Base-by-base conservation (phyloP, 2,888 invertebrate species). In the Conops quadrifasciatus region DNA sequence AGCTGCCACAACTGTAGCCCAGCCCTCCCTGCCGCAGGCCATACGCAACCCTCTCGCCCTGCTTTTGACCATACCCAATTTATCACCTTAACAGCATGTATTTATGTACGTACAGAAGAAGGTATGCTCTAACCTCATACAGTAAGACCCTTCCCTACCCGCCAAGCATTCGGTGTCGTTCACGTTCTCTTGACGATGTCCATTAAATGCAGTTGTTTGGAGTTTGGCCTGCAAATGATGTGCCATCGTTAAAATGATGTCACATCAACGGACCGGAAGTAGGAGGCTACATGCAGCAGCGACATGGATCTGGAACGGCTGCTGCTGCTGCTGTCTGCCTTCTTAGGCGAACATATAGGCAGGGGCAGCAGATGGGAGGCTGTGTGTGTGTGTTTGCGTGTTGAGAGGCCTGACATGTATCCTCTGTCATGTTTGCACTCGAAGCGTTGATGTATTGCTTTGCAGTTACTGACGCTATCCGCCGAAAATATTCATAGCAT, bases 391-490 rank as follows among this genome's bases (percentile, higher is more conserved):
- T 19, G 21, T 24, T n/a, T 24, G 47, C 43, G 21, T 47, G 15
- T 47, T 16, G 13, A 2, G 36, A 43, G 36, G 16, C 19, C 11
- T 43, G 45, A 45, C 45, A 45, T 24, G 47, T 63, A 16, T 45
- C 45, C 26, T 63, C 45, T 45, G 60, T 45, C 63, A 63, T 63
- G 63, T 63, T 63, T 63, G 24, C 63, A 43, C 43, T 63, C 63
- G 16, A 45, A 47, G 63, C 19, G 47, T 24, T 63, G 63, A 63
- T 63, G 63, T 21, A 63, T 47, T 47, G 63, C 63, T 21, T 45
- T 60, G 36, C 47, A 26, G 21, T 43, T 47, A 43, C 45, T 47
- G 63, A 11, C 24, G 45, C 36, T 63, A 47, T 63, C 24, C 63
- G 63, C 15, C 63, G 43, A 47, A 45, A 47, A 47, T 63, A 63